A percentile compares a stretch with the other conserved stretches of the same genome.
These are phyloP conservation scores for Liasis olivaceus DNA, from an alignment of 2,797 vertebrate species.

Conservation along the genomic window DNA sequence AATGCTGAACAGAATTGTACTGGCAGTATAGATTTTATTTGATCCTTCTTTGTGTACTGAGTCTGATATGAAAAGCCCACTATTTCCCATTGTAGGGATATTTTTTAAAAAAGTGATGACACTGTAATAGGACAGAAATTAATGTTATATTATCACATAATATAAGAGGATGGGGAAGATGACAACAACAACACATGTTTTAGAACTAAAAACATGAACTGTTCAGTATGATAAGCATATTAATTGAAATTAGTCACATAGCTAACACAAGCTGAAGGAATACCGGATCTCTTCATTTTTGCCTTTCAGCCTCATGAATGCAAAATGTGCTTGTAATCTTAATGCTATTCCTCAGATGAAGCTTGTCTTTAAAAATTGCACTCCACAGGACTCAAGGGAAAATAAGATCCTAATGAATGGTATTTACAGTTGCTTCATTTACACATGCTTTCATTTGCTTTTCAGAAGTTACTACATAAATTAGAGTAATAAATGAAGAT, in stretches of 20 bases:
- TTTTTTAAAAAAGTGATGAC: slow-evolving; percentile 22
- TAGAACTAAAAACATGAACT: slow-evolving; percentile 63
- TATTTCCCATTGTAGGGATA: slow-evolving; percentile 4
- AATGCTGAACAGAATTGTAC: background rate
- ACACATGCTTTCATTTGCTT: slow-evolving; percentile 69
- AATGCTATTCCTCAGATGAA: slow-evolving; percentile 76
- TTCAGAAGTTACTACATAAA: slow-evolving; percentile 69
- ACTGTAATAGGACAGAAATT: slow-evolving; percentile 31
- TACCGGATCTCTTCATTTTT: slow-evolving; percentile 70
- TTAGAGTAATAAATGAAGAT: slow-evolving; percentile 65
- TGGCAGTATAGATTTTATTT: slow-evolving; percentile 10
- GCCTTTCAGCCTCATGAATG: slow-evolving; percentile 77
- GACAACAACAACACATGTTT: slow-evolving; percentile 65
- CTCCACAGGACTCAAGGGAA: slow-evolving; percentile 79
- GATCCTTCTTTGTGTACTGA: background rate
- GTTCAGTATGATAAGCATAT: slow-evolving; percentile 71
- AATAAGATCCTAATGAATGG: slow-evolving; percentile 79
- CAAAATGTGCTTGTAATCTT: slow-evolving; percentile 80
- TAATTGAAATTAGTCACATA: slow-evolving; percentile 78
- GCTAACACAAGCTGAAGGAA: slow-evolving; percentile 74
- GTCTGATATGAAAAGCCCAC: rapidly evolving
- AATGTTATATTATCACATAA: slow-evolving; percentile 57
- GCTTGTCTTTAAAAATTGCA: slow-evolving; percentile 76
- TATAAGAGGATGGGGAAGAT: slow-evolving; percentile 48
- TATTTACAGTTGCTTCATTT: slow-evolving; percentile 79